Base-by-base conservation (phyloP, 2,888 invertebrate genomes). In the Podotricha telesiphe region DNA sequence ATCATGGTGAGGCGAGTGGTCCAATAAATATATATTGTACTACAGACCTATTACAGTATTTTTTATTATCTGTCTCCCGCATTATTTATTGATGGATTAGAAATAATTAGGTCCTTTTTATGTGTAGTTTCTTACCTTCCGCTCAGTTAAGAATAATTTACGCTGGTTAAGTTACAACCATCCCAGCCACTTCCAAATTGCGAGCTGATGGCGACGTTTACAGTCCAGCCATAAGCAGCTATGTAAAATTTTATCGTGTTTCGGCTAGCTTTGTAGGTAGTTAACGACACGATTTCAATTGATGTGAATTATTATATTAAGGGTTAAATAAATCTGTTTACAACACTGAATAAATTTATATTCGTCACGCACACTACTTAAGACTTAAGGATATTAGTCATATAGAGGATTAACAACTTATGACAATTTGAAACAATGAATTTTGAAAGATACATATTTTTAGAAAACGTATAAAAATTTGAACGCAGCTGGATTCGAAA, bases 251-350 rank as follows among this genome's bases (percentile, higher is more conserved):
- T 42, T 19, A 28, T 59, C 37, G 58, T 45, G 58, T 22, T 56
- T 59, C 58, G 47, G 37, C 53, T 51, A 47, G 64, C 40, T 67
- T 70, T 66, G 40, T 42, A 75, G 81, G 83, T 85, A 82, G 85
- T 87, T 87, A 87, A 83, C 84, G 79, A 80, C 88, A 87, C 87
- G 86, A 87, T 86, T 87, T 88, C 86, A 88, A 87, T 87, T 87
- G 86, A 79, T 80, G 77, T 79, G 77, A 81, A 80, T 84, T 83
- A 86, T 85, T 86, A 83, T 78, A 83, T 81, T 83, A 84, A 87
- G 65, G 83, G 82, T 82, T 4, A 2, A 79, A 80, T 81, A 84
- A 83, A 86, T n/a, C n/a, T n/a, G 81, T 84, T 85, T 78, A 74
- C 79, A 75, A 83, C 83, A 82, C 80, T 83, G 83, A 84, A 86